Base-by-base conservation (phyloP, 2,797 vertebrate genomes). In the Orientallactaga sibirica region DNA sequence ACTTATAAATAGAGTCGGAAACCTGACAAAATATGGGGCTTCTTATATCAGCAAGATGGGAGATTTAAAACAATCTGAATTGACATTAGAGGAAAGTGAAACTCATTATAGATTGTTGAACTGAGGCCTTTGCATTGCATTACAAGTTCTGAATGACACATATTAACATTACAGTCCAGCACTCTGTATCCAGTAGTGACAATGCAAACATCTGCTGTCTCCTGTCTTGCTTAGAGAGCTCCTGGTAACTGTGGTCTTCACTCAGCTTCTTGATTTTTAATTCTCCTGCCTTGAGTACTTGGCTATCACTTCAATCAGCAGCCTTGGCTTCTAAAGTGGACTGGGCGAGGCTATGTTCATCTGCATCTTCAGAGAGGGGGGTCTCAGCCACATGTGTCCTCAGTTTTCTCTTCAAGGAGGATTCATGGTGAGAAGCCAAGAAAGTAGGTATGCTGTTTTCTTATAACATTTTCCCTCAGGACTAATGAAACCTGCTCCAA, bases 1-100 rank as follows among this genome's bases (percentile, higher is more conserved):
- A 55, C 67, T 96, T 67, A 88, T 84, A 79, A 88, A 61, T 43
- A 18, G 18, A 8, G 12, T 18, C 29, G n/a, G 55, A 61, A 86
- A 78, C 10, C 5, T 29, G 52, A 62, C 75, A 8, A 82, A 91
- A 83, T 25, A 67, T 52, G 52, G n/a, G 29, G 5, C 7, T 77
- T 37, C 61, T 11, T 27, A 3, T 7, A 75, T 9, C 24, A 71
- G 82, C 7, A 62, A 71, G 12, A 41, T 24, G 37, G 8, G 43
- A 79, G 20, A 18, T 10, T 10, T 9, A 48, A 61, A 88, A 83
- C 79, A 75, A 22, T 86, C 71, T 33, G 37, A 79, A 73, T 52
- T 41, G 61, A n/a, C 68, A 10, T 58, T 33, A 55, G 75, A 91
- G 58, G 70, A 52, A 70, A 78, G 0, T 43, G 20, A 5, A 24